Conservation (phyloP, 2,888 invertebrate species). For the Stegana nigrithorax region DNA sequence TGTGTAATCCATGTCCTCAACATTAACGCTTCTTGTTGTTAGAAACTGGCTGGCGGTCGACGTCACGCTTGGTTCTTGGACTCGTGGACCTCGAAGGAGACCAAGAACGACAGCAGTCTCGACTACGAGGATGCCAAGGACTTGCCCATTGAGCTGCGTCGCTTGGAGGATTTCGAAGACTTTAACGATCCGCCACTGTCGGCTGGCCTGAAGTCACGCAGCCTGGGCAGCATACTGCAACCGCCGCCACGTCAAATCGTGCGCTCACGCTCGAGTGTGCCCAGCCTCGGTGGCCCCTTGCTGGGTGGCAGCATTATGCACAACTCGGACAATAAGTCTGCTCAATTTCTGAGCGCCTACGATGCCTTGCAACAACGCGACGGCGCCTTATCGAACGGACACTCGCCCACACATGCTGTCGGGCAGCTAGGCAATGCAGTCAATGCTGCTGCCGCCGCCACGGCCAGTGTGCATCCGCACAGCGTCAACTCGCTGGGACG, state of each 20-base stretch:
- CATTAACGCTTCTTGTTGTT: constrained; percentile 31
- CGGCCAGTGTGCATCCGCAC: too few relatives aligned
- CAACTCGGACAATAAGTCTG: constrained; percentile 5
- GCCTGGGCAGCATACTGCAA: constrained; percentile 85
- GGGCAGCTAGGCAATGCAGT: constrained; percentile 34
- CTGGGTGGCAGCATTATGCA: constrained; percentile 34
- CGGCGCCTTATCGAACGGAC: constrained; percentile 31
- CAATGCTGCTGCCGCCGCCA: constrained; percentile 16
- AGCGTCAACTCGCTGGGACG: constrained; percentile 54
- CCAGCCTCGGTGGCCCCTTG: constrained; percentile 72
- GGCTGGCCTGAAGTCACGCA: constrained; percentile 81
- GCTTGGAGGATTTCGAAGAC: constrained; percentile 77
- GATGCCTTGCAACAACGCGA: constrained; percentile 34
- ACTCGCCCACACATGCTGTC: constrained; percentile 46
- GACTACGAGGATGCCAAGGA: constrained; percentile 78
- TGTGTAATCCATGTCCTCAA: too few relatives aligned
- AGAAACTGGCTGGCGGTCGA: constrained; percentile 83
- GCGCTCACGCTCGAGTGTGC: constrained; percentile 81
- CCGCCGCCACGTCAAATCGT: constrained; percentile 79
- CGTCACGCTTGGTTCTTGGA: constrained; percentile 83
- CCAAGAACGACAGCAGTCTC: constrained; percentile 73
- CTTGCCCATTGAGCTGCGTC: constrained; percentile 85
- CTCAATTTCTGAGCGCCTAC: constrained; percentile 29
- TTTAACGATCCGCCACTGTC: constrained; percentile 73
- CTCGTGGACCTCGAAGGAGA: constrained; percentile 77